Evolutionary conservation across 1,140 invertebrate species (phyloP).

Genomic region (Doryteuthis pealeii): DNA sequence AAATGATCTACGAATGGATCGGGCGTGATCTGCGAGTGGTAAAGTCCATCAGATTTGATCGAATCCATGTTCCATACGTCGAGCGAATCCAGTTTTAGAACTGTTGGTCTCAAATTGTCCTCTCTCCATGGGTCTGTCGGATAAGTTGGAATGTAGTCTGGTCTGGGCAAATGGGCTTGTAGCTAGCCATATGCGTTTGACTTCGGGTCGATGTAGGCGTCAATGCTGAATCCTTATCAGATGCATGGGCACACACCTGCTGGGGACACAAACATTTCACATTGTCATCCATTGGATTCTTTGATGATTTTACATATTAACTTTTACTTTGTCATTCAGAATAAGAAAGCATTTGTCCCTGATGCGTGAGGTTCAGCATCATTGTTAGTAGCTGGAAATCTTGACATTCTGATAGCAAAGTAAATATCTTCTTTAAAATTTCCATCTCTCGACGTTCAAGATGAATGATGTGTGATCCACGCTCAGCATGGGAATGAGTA

Average conservation of each 20-base stretch:
- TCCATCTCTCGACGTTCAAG: slow-evolving; percentile 81
- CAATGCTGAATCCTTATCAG: slow-evolving; percentile 23
- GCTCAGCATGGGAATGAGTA: slow-evolving; percentile 66
- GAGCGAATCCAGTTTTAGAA: slow-evolving; percentile 57
- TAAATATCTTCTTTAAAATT: too few relatives aligned
- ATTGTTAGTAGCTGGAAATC: slow-evolving; percentile 78
- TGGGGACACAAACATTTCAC: slow-evolving; percentile 74
- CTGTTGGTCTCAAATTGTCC: slow-evolving; percentile 58
- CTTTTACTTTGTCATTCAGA: slow-evolving; percentile 73
- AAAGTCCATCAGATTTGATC: slow-evolving; percentile 93
- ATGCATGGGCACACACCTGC: slow-evolving; percentile 52
- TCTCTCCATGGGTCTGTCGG: slow-evolving; percentile 14
- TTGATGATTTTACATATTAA: slow-evolving; percentile 71
- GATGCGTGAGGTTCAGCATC: slow-evolving; percentile 69
- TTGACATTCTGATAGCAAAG: slow-evolving; percentile 77
- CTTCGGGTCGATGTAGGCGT: slow-evolving; percentile 33
- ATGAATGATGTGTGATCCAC: slow-evolving; percentile 68
- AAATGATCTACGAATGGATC: slow-evolving; percentile 87
- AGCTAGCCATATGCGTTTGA: slow-evolving; percentile 27
- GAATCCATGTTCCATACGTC: slow-evolving; percentile 85
- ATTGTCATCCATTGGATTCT: slow-evolving; percentile 70
- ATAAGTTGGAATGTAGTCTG: slow-evolving; percentile 20
- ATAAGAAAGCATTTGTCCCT: slow-evolving; percentile 73
- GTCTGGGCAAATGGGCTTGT: slow-evolving; percentile 17
- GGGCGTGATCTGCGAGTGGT: slow-evolving; percentile 67